Evolutionary conservation across 2,113 vertebrate genomes (phyloP).

Genomic region (Epinephelus cyanopodus): DNA sequence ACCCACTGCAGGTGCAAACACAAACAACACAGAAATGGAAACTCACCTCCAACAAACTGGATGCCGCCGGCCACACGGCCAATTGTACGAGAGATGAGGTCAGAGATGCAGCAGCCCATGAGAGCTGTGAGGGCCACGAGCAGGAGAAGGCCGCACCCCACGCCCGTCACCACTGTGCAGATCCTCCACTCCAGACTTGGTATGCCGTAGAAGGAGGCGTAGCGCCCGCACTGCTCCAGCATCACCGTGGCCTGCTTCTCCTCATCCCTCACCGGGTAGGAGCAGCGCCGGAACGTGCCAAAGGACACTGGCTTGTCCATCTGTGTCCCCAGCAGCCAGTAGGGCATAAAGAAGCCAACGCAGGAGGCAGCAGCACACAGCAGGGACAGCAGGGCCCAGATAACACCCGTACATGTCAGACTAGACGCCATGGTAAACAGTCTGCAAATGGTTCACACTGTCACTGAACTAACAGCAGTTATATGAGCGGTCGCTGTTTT

Average conservation of each 20-base stretch:
- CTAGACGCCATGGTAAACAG: constrained; percentile 91
- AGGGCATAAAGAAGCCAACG: constrained; percentile 99
- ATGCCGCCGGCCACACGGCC: constrained; percentile 96
- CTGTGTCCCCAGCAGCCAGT: constrained; percentile 97
- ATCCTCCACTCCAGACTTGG: constrained; percentile 95
- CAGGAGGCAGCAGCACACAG: constrained; percentile 92
- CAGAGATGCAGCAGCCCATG: constrained; percentile 97
- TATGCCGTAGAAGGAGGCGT: constrained; percentile 96
- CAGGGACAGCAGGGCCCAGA: constrained; percentile 95
- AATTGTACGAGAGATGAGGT: constrained; percentile 96
- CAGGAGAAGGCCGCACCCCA: constrained; percentile 96
- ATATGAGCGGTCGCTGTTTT: constrained; percentile 53
- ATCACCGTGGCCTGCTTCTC: constrained; percentile 93
- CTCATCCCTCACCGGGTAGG: constrained; percentile 95
- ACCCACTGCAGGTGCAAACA: neutral
- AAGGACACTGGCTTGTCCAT: constrained; percentile 97
- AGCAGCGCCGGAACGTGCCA: constrained; percentile 96
- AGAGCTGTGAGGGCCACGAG: constrained; percentile 95
- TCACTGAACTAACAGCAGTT: constrained; percentile 51
- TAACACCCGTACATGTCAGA: constrained; percentile 90
- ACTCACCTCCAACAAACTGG: constrained; percentile 97
- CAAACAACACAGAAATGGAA: neutral
- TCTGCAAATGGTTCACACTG: constrained; percentile 48
- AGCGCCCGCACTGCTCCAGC: constrained; percentile 98
- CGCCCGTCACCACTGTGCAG: constrained; percentile 94